Conservation (phyloP, 2,113 vertebrate species). For the Clinocottus analis region DNA sequence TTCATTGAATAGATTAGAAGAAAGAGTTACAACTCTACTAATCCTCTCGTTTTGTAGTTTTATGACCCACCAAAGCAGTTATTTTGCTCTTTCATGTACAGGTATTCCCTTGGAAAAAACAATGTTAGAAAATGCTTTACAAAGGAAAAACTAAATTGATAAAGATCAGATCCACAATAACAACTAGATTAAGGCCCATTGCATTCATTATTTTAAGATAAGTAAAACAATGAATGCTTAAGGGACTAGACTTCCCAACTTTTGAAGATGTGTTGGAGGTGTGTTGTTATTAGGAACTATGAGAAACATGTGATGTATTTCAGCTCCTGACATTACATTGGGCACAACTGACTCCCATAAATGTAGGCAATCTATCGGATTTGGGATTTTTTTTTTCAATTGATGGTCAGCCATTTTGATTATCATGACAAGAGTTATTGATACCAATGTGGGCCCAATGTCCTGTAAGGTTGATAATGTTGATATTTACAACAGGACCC, state of each 20-base stretch:
- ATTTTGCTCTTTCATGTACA: background rate
- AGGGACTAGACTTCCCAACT: background rate
- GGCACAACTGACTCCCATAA: background rate
- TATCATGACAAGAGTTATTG: background rate
- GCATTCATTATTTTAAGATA: background rate
- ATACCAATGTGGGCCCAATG: background rate
- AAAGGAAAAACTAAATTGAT: background rate
- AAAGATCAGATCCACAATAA: background rate
- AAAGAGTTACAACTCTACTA: background rate
- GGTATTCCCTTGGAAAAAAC: background rate
- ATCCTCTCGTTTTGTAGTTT: background rate
- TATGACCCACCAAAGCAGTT: background rate
- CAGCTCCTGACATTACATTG: background rate
- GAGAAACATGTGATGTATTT: background rate
- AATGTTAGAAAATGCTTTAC: background rate
- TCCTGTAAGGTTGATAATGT: background rate
- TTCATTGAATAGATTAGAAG: background rate
- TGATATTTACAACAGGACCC: background rate
- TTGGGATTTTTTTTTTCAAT: background rate
- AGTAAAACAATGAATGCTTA: background rate
- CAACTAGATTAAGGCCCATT: background rate
- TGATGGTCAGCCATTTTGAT: constrained; percentile 11
- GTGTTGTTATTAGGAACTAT: background rate
- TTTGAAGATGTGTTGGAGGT: background rate
- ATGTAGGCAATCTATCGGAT: background rate